Evolutionary conservation across 2,113 vertebrate species (phyloP).

Genomic region (Proterorhinus semilunaris): DNA sequence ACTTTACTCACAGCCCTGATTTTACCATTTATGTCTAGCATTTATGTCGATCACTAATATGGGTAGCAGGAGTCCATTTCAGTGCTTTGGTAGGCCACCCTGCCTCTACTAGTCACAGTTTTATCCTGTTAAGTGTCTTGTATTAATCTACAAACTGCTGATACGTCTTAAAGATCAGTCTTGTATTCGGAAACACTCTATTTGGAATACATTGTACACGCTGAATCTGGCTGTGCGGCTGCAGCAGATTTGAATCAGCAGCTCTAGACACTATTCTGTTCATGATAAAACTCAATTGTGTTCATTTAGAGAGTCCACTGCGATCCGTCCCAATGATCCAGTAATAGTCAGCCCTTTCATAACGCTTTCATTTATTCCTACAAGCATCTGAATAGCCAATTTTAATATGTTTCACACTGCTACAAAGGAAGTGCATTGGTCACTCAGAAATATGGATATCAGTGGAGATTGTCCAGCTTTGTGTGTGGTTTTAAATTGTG

Average conservation of each 20-base stretch:
- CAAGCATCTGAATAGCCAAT: too few species aligned
- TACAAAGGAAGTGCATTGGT: too few species aligned
- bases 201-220: background rate
- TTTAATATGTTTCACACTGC: too few species aligned
- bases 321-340: background rate
- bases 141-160: background rate
- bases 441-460: too few species aligned
- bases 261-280: background rate
- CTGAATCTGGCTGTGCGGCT: background rate
- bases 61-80: too few species aligned
- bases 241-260: conserved; percentile 1
- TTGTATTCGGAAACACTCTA: background rate
- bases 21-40: too few species aligned
- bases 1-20: too few species aligned
- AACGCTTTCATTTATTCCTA: background rate
- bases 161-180: background rate
- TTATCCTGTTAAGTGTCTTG: background rate
- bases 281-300: conserved; percentile 2
- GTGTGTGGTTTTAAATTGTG: too few species aligned
- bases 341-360: conserved; percentile 2
- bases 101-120: background rate
- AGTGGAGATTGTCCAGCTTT: too few species aligned
- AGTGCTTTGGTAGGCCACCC: too few species aligned
- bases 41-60: too few species aligned
- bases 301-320: background rate